Base-by-base conservation (phyloP, 2,797 vertebrate species). In the Esox masquinongy region DNA sequence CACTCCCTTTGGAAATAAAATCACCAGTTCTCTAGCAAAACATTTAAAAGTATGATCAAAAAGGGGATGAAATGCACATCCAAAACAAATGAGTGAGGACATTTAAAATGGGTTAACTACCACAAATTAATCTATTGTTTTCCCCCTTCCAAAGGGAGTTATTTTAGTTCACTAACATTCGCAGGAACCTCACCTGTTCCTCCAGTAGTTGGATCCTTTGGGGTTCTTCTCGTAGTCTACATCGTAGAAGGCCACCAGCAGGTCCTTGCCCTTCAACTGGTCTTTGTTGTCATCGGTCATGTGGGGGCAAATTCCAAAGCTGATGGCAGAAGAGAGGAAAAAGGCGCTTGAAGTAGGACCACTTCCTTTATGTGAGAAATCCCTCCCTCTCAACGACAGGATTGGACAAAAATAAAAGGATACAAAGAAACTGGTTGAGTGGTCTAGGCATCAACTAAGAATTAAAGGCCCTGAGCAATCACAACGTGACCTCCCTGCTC, bases 151-250 rank as follows among this genome's bases (percentile, higher is more conserved):
- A 31, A 31, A 31, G 1, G 3, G 29, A 31, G 29, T 31, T 31
- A 31, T 3, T 39, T 39, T 34, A 34, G 34, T 34, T 6, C 36
- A 5, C 36, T 8, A 39, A 39, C 36, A 39, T 3, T 5, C 4
- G 5, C 26, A 14, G 14, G n/a, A 34, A 4, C 9, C 80, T 26
- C 77, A 98, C 98, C 98, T 96, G 91, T 99, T 99, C 84, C 98
- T 97, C 98, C 98, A 99, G 89, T 99, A 99, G 92, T 99, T 99
- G 66, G 98, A 98, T 24, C 98, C 98, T 81, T 99, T 99, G 0
- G 97, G 95, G 19, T 99, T 99, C 88, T 98, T 98, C 49, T 96
- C 95, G 1, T 99, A 99, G 84, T 99, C 98, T 6, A 99, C 95
- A 4, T 99, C 97, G 0, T 96, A 99, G 85, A 98, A 99, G 0